A percentile compares a stretch with the other conserved stretches of the same genome.
Evolutionary conservation across 2,113 vertebrate species (phyloP).

Genomic region (Crotalus viridis): DNA sequence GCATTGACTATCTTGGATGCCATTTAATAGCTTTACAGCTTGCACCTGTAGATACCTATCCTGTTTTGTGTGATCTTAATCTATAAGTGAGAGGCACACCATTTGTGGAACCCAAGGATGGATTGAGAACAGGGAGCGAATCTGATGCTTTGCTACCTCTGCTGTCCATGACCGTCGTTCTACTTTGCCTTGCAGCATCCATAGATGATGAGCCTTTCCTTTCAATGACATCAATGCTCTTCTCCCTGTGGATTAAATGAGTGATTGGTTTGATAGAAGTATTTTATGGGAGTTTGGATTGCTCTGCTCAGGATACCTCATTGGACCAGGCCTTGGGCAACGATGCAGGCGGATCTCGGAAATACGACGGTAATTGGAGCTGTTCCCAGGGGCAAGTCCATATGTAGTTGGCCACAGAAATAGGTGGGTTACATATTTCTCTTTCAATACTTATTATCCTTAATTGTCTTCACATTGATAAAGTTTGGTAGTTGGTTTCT

Average conservation of each 20-base stretch:
- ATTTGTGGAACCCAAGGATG: not conserved
- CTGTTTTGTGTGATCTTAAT: not conserved
- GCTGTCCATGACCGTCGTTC: not conserved
- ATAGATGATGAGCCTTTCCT: not conserved
- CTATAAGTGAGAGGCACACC: not conserved
- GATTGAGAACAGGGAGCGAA: not conserved
- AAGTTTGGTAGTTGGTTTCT: constrained; percentile 24
- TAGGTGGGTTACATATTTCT: not conserved
- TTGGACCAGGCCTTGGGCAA: not conserved
- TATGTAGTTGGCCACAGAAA: not conserved
- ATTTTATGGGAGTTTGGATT: not conserved
- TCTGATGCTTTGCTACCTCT: not conserved
- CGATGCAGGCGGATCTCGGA: not conserved
- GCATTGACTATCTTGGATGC: not conserved
- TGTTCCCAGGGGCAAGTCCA: not conserved
- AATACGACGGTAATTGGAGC: not conserved
- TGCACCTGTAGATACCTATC: not conserved
- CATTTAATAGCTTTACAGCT: not conserved
- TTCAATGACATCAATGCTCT: not conserved
- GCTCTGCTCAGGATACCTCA: not conserved
- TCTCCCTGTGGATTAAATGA: not conserved
- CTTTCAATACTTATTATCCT: constrained; percentile 2
- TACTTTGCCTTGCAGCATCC: not conserved
- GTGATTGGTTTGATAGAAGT: not conserved
- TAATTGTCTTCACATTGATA: constrained; percentile 7